Evolutionary conservation across 2,113 vertebrate genomes (phyloP).

Genomic region (Ptychochromis oligacanthus): DNA sequence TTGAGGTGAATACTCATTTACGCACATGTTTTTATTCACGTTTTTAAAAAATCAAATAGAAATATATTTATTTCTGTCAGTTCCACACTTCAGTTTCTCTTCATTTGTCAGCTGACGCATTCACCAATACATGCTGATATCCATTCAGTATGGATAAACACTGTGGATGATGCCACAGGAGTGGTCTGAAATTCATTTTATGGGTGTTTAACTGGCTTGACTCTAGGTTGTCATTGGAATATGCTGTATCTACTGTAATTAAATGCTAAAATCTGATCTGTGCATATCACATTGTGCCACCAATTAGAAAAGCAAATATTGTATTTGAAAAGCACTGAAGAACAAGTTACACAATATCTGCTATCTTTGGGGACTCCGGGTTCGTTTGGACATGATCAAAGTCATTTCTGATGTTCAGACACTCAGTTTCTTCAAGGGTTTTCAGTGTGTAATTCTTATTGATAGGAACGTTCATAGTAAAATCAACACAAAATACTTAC

Average conservation of each 20-base stretch:
- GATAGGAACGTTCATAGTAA: neutral
- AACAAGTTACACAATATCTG: neutral
- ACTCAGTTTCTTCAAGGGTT: neutral
- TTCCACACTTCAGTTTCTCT: neutral
- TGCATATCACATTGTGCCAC: neutral
- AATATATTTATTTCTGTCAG: conserved; percentile 1
- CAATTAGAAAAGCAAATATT: neutral
- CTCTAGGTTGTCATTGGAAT: neutral
- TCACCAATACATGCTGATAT: neutral
- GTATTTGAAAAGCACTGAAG: neutral
- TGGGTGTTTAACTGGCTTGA: neutral
- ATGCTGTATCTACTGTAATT: neutral
- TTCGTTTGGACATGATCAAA: neutral
- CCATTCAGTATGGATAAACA: neutral
- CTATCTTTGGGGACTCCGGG: neutral
- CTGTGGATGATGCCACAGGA: neutral
- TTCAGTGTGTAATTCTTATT: neutral
- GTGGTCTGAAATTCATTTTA: neutral
- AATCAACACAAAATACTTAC: too few relatives aligned
- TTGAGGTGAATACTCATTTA: neutral
- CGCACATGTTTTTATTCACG: neutral
- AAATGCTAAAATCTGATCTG: neutral
- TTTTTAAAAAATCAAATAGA: neutral
- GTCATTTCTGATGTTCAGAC: neutral
- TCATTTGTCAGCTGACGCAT: neutral